Base-by-base conservation (phyloP, 2,797 vertebrate genomes). In the Sebastes itinus region DNA sequence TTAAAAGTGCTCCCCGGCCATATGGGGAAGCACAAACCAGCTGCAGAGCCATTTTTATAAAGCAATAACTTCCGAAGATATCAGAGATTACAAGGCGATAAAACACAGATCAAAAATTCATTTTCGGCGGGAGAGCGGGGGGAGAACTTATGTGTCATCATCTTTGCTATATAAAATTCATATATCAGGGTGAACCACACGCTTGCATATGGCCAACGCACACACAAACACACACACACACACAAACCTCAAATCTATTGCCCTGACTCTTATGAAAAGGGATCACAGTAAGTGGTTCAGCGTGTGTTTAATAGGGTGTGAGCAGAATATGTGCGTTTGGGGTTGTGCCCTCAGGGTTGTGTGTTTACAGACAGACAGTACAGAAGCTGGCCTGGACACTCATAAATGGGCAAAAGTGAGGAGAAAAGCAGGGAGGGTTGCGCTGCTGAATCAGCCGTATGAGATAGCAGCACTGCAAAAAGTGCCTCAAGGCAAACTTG, bases 371-470 rank as follows among this genome's bases (percentile, higher is more conserved):
- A 90, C 81, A 78, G 81, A 89, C 78, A 87, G 81, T 67, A 69
- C 78, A 87, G 81, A 38, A 69, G 88, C 75, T 16, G 42, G 78
- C 78, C 72, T 64, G 81, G 87, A 85, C 79, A 35, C 78, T 89
- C 75, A 72, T 87, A 91, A 91, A 92, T 78, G 77, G 85, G 80
- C 52, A 77, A 81, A 83, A 81, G 71, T 20, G 77, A 66, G 74
- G 60, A 85, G 80, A 78, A 78, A 72, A 78, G 70, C 22, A 23
- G 59, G 46, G 54, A 76, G 78, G 61, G 69, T 69, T 64, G 59
- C 87, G 92, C 94, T 94, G 92, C 94, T 94, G 92, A 93, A 72
- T 94, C 92, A 93, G 92, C 88, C 4, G 5, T 80, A 83, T 84
- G 55, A 86, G 81, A 77, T 27, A 79, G 84, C 56, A 8, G 60